phyloP scores from a whole-genome alignment of 2,113 vertebrate species.

The Ranitomeya variabilis region DNA sequence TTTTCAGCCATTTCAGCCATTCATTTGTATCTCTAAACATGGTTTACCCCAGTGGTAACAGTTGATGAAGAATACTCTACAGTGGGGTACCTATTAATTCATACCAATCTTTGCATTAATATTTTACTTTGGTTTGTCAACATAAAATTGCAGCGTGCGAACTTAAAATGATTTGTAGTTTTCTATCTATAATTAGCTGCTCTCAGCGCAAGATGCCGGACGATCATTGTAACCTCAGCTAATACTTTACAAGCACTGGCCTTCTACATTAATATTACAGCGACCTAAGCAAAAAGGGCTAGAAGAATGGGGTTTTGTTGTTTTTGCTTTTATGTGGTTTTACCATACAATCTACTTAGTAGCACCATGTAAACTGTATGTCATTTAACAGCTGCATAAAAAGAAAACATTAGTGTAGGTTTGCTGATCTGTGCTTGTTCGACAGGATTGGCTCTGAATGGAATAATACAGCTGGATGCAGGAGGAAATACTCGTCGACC shows the following conservation, averaged over 20 bases:
- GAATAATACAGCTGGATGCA: neutral
- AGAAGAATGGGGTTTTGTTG: neutral
- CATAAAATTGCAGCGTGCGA: neutral
- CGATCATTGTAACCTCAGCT: neutral
- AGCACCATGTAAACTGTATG: neutral
- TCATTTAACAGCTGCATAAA: slow-evolving; percentile 29
- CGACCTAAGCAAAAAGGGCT: neutral
- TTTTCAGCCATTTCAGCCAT: no score
- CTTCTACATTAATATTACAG: neutral
- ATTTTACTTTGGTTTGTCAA: neutral
- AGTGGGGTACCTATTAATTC: neutral
- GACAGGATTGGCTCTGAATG: slow-evolving; percentile 18
- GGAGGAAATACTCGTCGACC: neutral
- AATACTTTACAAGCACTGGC: neutral
- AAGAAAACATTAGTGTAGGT: slow-evolving; percentile 27
- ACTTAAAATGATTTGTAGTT: neutral
- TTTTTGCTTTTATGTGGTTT: slow-evolving; percentile 45
- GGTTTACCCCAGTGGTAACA: no score
- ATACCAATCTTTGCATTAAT: neutral
- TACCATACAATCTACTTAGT: slow-evolving; percentile 7
- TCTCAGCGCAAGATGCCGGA: neutral
- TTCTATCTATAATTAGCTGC: neutral
- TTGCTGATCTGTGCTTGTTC: neutral
- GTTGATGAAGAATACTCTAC: no score
- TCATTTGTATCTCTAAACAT: no score